Percentiles rank a stretch among this genome's conserved stretches.
phyloP scores from a whole-genome alignment of 2,888 invertebrate species.

The Chloroclystis v-ata region DNA sequence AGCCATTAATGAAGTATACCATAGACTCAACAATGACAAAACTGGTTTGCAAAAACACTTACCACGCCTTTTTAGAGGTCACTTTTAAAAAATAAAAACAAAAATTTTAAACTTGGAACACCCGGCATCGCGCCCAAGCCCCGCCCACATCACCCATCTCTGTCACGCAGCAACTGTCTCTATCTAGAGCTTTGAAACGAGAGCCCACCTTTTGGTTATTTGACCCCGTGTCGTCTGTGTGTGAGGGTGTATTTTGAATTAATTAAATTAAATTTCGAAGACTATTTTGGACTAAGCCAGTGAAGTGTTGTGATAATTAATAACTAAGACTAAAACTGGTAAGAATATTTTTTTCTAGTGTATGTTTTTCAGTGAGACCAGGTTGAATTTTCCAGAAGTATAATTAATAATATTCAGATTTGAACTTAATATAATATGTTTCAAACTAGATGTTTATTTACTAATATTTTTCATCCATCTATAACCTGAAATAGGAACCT shows the following conservation, averaged over 20 bases:
- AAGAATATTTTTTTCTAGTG: not conserved
- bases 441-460: too few species aligned
- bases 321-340: not conserved
- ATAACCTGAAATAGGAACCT: too few species aligned
- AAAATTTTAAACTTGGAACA: slow-evolving; percentile 35
- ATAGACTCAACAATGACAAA: slow-evolving; percentile 16
- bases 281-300: slow-evolving; percentile 11
- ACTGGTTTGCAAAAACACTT: slow-evolving; percentile 26
- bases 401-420: too few species aligned
- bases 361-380: too few species aligned
- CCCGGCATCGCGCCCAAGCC: slow-evolving; percentile 37
- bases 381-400: too few species aligned
- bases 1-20: not conserved
- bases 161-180: slow-evolving; percentile 39
- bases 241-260: slow-evolving; percentile 54
- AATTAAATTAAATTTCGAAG: slow-evolving; percentile 19
- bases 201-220: slow-evolving; percentile 62
- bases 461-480: too few species aligned
- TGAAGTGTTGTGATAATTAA: slow-evolving; percentile 11
- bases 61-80: slow-evolving; percentile 42
- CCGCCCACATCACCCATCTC: slow-evolving; percentile 46
- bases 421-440: too few species aligned
- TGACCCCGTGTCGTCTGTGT: slow-evolving; percentile 51
- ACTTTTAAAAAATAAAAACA: slow-evolving; percentile 36
- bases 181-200: slow-evolving; percentile 54